These are phyloP conservation scores for Cantharis lateralis DNA, from an alignment of 2,888 invertebrate species.

Conservation along the genomic window DNA sequence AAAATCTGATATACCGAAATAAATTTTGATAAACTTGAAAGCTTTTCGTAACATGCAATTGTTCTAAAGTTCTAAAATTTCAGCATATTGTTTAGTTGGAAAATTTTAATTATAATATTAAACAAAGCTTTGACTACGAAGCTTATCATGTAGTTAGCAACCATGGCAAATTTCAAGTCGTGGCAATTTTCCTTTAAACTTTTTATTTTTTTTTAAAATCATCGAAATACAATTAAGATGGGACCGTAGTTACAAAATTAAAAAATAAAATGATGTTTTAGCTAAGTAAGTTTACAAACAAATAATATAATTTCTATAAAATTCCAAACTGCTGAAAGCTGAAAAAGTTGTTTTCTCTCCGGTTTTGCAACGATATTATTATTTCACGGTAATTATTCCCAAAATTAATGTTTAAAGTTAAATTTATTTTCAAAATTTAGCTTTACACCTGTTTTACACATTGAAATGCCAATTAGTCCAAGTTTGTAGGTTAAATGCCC, in stretches of 20 bases:
- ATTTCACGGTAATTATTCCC: no score
- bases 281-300: no score
- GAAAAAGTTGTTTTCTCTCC: background rate
- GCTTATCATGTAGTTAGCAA: background rate
- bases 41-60: background rate
- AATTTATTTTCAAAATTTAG: background rate
- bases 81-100: background rate
- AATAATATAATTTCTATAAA: background rate
- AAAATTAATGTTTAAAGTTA: background rate
- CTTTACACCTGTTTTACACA: background rate
- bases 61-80: background rate
- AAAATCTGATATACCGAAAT: background rate
- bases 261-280: background rate
- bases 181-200: background rate
- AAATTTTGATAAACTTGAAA: background rate
- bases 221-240: background rate
- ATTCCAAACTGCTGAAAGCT: background rate
- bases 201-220: background rate
- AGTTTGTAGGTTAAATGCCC: background rate
- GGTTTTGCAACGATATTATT: background rate
- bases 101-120: background rate
- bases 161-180: background rate
- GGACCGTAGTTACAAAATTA: background rate
- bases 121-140: background rate
- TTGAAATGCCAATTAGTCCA: background rate